Percentiles rank a stretch among this genome's conserved stretches.
phyloP scores from a whole-genome alignment of 2,888 invertebrate species.

The Lochmaea capreae region DNA sequence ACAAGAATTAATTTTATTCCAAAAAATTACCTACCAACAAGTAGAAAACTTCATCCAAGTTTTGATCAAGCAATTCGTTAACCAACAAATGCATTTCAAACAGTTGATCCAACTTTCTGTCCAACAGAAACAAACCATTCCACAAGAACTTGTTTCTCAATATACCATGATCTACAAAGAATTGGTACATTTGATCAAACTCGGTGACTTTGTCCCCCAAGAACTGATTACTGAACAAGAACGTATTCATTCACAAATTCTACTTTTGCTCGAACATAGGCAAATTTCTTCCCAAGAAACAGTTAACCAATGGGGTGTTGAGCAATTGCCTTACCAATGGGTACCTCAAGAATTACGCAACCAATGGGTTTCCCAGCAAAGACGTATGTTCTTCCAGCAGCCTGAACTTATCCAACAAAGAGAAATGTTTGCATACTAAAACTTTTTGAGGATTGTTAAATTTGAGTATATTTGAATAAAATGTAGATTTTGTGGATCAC shows the following conservation, averaged over 20 bases:
- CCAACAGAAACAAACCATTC: not conserved
- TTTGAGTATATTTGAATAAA: not conserved
- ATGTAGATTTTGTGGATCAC: not conserved
- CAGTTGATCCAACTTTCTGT: slow-evolving; percentile 1
- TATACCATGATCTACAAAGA: not conserved
- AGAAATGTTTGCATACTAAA: not conserved
- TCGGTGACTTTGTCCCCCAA: not conserved
- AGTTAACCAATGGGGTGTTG: no score
- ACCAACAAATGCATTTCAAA: slow-evolving; percentile 1
- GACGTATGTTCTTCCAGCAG: not conserved
- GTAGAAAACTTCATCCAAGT: not conserved
- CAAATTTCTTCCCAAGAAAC: not conserved
- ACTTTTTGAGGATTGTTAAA: not conserved
- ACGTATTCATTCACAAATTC: not conserved
- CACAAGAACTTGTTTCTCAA: slow-evolving; percentile 9
- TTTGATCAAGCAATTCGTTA: slow-evolving; percentile 3
- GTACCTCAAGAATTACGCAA: not conserved
- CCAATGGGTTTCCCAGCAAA: not conserved
- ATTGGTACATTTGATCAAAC: not conserved
- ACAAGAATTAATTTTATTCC: not conserved
- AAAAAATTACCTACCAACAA: slow-evolving; percentile 10
- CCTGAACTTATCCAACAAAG: not conserved
- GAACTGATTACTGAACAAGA: not conserved
- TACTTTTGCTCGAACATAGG: not conserved
- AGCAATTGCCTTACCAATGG: not conserved